Percentiles rank a stretch among this genome's conserved stretches.
Evolutionary conservation across 2,113 vertebrate genomes (phyloP).

Genomic region (Rafetus swinhoei): DNA sequence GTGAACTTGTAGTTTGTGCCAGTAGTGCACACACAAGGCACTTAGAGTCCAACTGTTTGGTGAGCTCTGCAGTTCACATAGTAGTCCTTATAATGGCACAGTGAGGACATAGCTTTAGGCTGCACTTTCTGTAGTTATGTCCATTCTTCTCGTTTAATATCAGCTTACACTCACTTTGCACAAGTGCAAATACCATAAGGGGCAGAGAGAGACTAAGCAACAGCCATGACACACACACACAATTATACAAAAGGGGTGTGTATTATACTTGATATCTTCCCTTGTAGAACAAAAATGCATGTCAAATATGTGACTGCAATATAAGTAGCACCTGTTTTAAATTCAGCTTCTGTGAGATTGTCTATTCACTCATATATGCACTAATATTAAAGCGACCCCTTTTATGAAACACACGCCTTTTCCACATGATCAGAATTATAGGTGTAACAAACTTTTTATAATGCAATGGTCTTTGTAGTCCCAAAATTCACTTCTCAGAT

Average conservation of each 20-base stretch:
- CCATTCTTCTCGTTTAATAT: constrained; percentile 43
- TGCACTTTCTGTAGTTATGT: neutral
- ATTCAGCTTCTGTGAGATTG: neutral
- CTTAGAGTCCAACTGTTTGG: too few species aligned
- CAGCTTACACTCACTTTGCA: constrained; percentile 56
- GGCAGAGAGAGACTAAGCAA: constrained; percentile 20
- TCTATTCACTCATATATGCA: rapidly evolving
- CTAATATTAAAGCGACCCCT: neutral
- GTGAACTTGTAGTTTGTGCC: too few species aligned
- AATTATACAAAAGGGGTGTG: neutral
- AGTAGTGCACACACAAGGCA: too few species aligned
- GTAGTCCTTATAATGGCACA: too few species aligned
- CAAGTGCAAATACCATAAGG: constrained; percentile 6
- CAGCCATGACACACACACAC: neutral
- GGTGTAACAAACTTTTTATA: neutral
- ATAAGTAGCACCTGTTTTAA: neutral
- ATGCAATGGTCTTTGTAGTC: neutral
- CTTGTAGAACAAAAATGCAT: neutral
- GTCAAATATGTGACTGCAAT: neutral
- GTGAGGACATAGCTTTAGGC: neutral
- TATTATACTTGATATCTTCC: neutral
- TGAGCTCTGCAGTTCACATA: too few species aligned
- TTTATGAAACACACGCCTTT: neutral
- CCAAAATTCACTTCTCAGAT: neutral
- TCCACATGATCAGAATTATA: neutral